Evolutionary conservation across 2,113 vertebrate species (phyloP), one percentile per base, ranked within the genome.

Genomic region (Nibea coibor): DNA sequence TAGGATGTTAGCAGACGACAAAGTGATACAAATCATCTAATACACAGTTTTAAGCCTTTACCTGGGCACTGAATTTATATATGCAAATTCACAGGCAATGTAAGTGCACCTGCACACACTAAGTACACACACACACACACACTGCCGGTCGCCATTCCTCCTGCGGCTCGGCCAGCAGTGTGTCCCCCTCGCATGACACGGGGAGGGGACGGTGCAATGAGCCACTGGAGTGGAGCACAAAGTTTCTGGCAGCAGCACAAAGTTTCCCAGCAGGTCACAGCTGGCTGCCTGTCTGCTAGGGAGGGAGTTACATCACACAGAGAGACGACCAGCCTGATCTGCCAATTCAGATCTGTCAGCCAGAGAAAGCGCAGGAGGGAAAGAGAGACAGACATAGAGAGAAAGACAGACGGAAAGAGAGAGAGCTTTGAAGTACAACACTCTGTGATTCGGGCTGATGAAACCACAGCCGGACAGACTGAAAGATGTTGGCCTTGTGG

Each of bases 341-440:
- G 91, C 82, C 89, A 84, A 79, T 89, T 91, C 85, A 88, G 67
- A 91, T 90, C 79, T 80, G 77, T 87, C 82, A 89, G 82, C 84
- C 86, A 84, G 83, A 83, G 48, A 81, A 67, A 78, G 68, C 70
- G 20, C 86, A 71, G 58, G 86, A 87, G 68, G 73, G 80, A 80
- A 59, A 53, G 74, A 64, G 58, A 75, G 56, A 69, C 24, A 50
- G 67, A 63, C 3, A 70, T 64, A 74, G 19, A 65, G 45, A 75
- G 43, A 26, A 19, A 20, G 48, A 57, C 56, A 61, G 58, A 72
- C 8, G 74, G 76, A 75, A 59, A 48, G 22, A 20, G 58, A 65
- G 54, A 50, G 42, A 47, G 57, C 81, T 91, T 90, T 92, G 87
- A 91, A 91, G 81, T 81, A 19, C 26, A 81, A 63, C 56, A 67